Base-by-base conservation (phyloP, 1,140 invertebrate species). In the Pissodes strobi region DNA sequence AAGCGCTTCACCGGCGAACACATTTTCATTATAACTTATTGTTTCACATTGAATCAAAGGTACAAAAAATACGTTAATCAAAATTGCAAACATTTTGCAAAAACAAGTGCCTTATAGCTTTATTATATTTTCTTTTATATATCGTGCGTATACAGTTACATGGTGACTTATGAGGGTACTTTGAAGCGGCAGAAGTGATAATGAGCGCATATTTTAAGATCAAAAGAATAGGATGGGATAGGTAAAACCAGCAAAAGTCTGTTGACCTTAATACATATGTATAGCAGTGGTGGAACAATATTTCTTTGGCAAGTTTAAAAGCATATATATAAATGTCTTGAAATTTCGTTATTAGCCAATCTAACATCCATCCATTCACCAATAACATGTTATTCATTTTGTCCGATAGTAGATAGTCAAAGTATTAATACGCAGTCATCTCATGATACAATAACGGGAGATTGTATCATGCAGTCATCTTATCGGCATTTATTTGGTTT, bases 101-200 rank as follows among this genome's bases (percentile, higher is more conserved):
- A 38, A 12, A 2, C 3, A n/a, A 43, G 3, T 43, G 3, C n/a
- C n/a, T 15, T 43, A 3, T 6, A 43, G 18, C 39, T 43, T 3
- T 5, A 27, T 27, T 27, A 27, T 27, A 25, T 58, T 15, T 46
- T 37, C 9, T 60, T 66, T 60, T 66, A 66, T 61, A 61, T 45
- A 39, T 22, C 34, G 12, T 15, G 4, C 6, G 13, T n/a, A 25
- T 53, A 66, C 58, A 56, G 63, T 65, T 65, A 65, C 48, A 43
- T 57, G 53, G 56, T 53, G 53, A 59, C 27, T 51, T 55, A 59
- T 65, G 63, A 58, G 53, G 55, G 63, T 65, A 65, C 63, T 41
- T 53, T 13, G 21, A 37, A 51, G 19, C 52, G 27, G 38, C 48
- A 52, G 46, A 59, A 65, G 55, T 52, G 53, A 65, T 58, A 65